phyloP scores from a whole-genome alignment of 2,888 invertebrate species.

The Oscheius myriophilus region DNA sequence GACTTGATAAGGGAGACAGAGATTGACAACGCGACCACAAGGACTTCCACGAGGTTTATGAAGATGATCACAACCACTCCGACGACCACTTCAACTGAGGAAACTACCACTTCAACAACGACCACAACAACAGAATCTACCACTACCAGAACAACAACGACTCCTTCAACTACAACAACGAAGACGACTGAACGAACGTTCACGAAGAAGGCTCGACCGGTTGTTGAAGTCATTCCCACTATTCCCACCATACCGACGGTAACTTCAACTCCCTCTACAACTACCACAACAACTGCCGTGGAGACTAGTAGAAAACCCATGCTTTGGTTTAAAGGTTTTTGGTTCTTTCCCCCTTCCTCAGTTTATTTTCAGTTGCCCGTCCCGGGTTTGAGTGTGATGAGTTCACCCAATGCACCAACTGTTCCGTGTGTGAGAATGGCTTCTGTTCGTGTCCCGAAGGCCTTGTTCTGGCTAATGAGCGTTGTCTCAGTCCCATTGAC shows the following conservation, averaged over 20 bases:
- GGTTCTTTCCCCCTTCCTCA: neutral
- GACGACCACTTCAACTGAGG: conserved; percentile 15
- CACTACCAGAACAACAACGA: conserved; percentile 21
- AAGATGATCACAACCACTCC: conserved; percentile 15
- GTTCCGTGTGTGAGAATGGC: conserved; percentile 56
- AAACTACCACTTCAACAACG: conserved; percentile 22
- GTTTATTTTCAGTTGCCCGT: conserved; percentile 49
- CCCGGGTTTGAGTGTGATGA: conserved; percentile 57
- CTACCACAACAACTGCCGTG: conserved; percentile 23
- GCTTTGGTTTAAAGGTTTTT: conserved; percentile 38
- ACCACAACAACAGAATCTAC: conserved; percentile 21
- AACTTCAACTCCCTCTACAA: conserved; percentile 12
- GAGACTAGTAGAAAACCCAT: conserved; percentile 24
- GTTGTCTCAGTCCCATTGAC: conserved; percentile 56
- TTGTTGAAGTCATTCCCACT: conserved; percentile 16
- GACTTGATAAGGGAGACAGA: conserved; percentile 20
- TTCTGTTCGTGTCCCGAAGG: conserved; percentile 61
- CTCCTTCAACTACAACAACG: conserved; percentile 22
- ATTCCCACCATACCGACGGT: conserved; percentile 23
- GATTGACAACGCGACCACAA: conserved; percentile 13
- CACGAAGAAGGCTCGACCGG: conserved; percentile 9
- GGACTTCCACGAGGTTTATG: conserved; percentile 19
- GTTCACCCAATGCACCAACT: conserved; percentile 53
- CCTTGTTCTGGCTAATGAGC: conserved; percentile 46
- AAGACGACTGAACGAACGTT: conserved; percentile 32